Percentiles rank a stretch among this genome's conserved stretches.
Evolutionary conservation across 2,888 invertebrate species (phyloP).

Genomic region (Imbricaverruca yamaguchii): DNA sequence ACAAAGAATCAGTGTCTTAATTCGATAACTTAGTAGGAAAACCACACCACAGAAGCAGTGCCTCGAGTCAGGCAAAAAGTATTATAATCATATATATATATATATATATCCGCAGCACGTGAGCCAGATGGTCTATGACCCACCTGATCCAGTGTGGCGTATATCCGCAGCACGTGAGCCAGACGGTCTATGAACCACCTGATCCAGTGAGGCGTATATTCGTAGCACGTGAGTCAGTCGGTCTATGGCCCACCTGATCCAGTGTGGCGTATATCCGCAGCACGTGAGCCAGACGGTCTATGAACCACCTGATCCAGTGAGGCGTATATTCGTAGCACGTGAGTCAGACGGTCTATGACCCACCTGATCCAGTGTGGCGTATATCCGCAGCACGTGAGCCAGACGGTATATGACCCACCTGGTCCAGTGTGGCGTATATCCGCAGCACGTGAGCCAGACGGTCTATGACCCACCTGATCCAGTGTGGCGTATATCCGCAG

Average conservation of each 20-base stretch:
- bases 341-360: too few relatives aligned
- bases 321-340: too few relatives aligned
- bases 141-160: background rate
- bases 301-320: too few relatives aligned
- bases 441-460: too few relatives aligned
- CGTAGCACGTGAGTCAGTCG: conserved; percentile 10
- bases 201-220: conserved; percentile 6
- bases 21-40: too few relatives aligned
- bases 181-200: conserved; percentile 1
- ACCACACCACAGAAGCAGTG: too few relatives aligned
- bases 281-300: background rate
- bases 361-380: background rate
- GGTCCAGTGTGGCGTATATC: too few relatives aligned
- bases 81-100: too few relatives aligned
- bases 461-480: background rate
- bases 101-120: background rate
- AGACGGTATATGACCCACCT: background rate
- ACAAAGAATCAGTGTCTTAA: too few relatives aligned
- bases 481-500: too few relatives aligned
- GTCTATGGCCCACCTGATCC: background rate
- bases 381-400: too few relatives aligned
- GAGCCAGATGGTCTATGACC: background rate
- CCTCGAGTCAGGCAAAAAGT: too few relatives aligned
- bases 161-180: background rate
- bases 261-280: background rate